phyloP scores from a whole-genome alignment of 2,888 invertebrate species.

The Tipula lateralis region DNA sequence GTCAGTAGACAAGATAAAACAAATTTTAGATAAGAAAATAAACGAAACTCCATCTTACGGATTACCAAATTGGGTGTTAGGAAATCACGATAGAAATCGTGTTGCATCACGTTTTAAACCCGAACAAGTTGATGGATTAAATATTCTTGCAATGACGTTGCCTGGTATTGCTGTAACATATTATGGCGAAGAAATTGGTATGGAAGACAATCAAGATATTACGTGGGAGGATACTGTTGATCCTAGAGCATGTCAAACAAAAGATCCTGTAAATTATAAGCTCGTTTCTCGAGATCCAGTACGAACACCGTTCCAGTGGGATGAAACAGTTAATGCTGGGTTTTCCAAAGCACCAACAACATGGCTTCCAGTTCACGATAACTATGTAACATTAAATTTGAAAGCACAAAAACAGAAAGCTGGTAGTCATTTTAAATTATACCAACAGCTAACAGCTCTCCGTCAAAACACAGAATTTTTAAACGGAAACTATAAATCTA shows the following conservation, averaged over 20 bases:
- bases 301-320: constrained; percentile 81
- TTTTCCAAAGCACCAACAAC: constrained; percentile 55
- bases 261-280: constrained; percentile 45
- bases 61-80: constrained; percentile 62
- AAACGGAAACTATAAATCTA: constrained; percentile 54
- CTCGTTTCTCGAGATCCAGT: constrained; percentile 67
- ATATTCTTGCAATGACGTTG: constrained; percentile 74
- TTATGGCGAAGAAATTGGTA: constrained; percentile 79
- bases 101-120: constrained; percentile 63
- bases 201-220: constrained; percentile 56
- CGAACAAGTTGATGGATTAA: constrained; percentile 68
- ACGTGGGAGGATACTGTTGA: constrained; percentile 53
- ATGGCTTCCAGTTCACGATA: constrained; percentile 65
- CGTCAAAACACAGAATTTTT: constrained; percentile 53
- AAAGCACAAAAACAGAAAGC: constrained; percentile 49
- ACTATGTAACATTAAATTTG: constrained; percentile 58
- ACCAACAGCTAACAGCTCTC: constrained; percentile 54
- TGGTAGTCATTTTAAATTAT: constrained; percentile 60
- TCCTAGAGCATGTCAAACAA: constrained; percentile 54
- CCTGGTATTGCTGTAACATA: constrained; percentile 84
- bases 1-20: constrained; percentile 51
- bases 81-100: constrained; percentile 72
- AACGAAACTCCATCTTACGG: constrained; percentile 52
- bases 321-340: constrained; percentile 50
- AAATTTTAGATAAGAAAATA: constrained; percentile 53